Evolutionary conservation across 2,113 vertebrate species (phyloP).

Genomic region (Gambusia holbrooki): DNA sequence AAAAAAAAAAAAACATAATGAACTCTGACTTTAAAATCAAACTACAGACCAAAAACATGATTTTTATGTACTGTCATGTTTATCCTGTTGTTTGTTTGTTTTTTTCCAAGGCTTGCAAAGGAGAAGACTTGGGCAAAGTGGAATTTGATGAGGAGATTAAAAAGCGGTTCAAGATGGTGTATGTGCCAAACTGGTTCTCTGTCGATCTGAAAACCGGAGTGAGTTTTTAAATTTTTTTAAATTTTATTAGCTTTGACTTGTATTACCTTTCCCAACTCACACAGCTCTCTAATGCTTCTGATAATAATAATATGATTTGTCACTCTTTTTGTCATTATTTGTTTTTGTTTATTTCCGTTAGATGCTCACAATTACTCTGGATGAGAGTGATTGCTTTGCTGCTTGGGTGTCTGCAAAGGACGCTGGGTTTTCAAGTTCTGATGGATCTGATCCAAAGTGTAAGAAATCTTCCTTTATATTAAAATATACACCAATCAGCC

Average conservation of each 20-base stretch:
- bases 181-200: conserved; percentile 99
- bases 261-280: background rate
- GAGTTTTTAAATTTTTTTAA: conserved; percentile 56
- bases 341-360: conserved; percentile 48
- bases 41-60: too few relatives aligned
- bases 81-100: conserved; percentile 24
- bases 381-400: conserved; percentile 98
- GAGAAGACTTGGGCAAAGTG: conserved; percentile 97
- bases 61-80: too few relatives aligned
- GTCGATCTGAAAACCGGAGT: conserved; percentile 99
- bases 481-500: background rate
- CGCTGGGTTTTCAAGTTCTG: conserved; percentile 94
- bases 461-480: conserved; percentile 59
- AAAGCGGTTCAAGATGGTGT: conserved; percentile 99
- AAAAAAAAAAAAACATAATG: too few relatives aligned
- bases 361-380: conserved; percentile 98
- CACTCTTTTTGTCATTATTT: background rate
- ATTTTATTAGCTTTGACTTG: background rate
- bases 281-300: background rate
- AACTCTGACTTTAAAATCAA: too few relatives aligned
- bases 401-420: conserved; percentile 99
- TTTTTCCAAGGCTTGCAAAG: conserved; percentile 90
- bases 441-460: conserved; percentile 98
- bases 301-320: background rate
- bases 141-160: conserved; percentile 99